These are phyloP conservation scores for Buceros bicornis DNA, from an alignment of 2,797 vertebrate species.

Conservation along the genomic window DNA sequence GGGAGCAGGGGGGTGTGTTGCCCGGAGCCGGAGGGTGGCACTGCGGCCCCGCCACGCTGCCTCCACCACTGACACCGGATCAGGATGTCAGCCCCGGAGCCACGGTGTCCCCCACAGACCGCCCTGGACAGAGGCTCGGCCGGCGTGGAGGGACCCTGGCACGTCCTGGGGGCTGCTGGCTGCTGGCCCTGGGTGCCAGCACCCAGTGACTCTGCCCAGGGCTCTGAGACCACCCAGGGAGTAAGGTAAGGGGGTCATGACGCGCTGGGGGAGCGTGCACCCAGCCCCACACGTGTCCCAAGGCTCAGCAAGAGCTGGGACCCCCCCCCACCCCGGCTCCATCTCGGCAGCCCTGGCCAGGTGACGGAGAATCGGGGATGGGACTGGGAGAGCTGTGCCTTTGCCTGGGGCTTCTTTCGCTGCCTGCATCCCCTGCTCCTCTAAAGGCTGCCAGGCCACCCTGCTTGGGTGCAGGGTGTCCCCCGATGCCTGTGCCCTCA, in stretches of 20 bases:
- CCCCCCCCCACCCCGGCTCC: too few relatives aligned
- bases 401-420: background rate
- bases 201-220: background rate
- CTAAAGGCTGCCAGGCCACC: background rate
- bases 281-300: background rate
- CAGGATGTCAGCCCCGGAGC: background rate
- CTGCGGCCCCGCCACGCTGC: background rate
- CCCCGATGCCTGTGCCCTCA: background rate
- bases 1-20: background rate
- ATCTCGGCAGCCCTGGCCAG: background rate
- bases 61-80: background rate
- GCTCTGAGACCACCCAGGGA: background rate
- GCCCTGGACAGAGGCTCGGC: background rate
- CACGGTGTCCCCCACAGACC: background rate
- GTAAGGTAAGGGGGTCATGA: background rate
- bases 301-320: background rate
- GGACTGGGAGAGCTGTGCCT: background rate
- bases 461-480: background rate
- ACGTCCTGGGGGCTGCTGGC: rapidly evolving
- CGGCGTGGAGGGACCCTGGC: background rate
- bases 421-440: background rate
- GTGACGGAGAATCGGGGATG: background rate
- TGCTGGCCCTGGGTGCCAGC: background rate
- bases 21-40: conserved; percentile 57
- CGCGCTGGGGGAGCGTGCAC: background rate